phyloP scores from a whole-genome alignment of 2,113 vertebrate genomes.

The Pontoporia blainvillei region DNA sequence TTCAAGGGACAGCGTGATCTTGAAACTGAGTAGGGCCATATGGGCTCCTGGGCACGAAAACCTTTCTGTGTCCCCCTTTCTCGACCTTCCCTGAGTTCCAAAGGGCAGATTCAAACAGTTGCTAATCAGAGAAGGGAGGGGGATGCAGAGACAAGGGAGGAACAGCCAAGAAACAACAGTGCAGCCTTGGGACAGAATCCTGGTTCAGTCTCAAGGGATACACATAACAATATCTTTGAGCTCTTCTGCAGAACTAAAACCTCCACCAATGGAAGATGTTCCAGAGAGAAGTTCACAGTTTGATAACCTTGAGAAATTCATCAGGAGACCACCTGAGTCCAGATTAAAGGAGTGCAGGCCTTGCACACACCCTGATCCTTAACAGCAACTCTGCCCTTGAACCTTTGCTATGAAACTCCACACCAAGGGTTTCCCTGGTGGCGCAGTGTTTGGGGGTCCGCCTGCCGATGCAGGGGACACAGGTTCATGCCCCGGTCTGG shows the following conservation, averaged over 20 bases:
- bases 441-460: no score
- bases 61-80: not conserved
- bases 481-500: no score
- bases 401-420: not conserved
- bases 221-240: not conserved
- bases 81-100: not conserved
- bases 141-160: not conserved
- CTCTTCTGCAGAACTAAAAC: not conserved
- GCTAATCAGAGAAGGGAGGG: not conserved
- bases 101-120: not conserved
- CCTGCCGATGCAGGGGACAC: no score
- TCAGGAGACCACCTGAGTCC: not conserved
- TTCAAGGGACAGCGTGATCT: not conserved
- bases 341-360: not conserved
- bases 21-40: not conserved
- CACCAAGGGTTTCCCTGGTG: not conserved
- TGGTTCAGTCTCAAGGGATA: not conserved
- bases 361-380: not conserved
- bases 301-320: not conserved
- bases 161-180: not conserved
- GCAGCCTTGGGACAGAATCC: not conserved
- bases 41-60: not conserved
- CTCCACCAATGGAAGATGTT: not conserved
- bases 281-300: not conserved
- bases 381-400: not conserved